phyloP scores from a whole-genome alignment of 2,888 invertebrate species.

The Linyphia triangularis region DNA sequence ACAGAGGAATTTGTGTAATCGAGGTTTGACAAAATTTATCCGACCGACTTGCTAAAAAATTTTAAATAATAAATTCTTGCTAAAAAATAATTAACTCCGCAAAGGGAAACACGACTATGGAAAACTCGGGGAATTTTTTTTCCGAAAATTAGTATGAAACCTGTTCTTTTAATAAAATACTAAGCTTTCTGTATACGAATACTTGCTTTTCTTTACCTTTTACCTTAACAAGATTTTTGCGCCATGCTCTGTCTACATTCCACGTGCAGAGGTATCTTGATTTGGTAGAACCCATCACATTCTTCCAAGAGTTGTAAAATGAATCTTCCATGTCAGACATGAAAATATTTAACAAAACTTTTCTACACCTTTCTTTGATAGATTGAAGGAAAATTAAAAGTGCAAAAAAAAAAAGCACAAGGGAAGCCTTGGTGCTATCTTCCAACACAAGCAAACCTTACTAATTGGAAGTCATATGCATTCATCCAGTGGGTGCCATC shows the following conservation, averaged over 20 bases:
- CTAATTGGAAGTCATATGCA: constrained; percentile 42
- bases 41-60: no score
- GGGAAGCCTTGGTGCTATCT: constrained; percentile 41
- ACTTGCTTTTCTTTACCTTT: constrained; percentile 11
- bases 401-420: constrained; percentile 5
- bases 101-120: no score
- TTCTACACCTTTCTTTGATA: neutral
- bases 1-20: no score
- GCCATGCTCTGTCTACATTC: constrained; percentile 54
- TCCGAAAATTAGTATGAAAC: no score
- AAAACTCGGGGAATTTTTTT: no score
- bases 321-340: constrained; percentile 65
- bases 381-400: neutral
- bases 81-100: no score
- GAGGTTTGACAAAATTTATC: no score
- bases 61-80: no score
- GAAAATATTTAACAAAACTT: neutral
- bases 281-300: constrained; percentile 11
- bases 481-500: constrained; percentile 51
- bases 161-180: constrained; percentile 9
- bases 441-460: constrained; percentile 9
- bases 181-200: neutral
- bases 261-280: constrained; percentile 52
- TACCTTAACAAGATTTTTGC: neutral
- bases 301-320: constrained; percentile 66